Evolutionary conservation across 35 echinoderm and acorn worm species (phyloP).

Genomic region (Apostichopus japonicus): DNA sequence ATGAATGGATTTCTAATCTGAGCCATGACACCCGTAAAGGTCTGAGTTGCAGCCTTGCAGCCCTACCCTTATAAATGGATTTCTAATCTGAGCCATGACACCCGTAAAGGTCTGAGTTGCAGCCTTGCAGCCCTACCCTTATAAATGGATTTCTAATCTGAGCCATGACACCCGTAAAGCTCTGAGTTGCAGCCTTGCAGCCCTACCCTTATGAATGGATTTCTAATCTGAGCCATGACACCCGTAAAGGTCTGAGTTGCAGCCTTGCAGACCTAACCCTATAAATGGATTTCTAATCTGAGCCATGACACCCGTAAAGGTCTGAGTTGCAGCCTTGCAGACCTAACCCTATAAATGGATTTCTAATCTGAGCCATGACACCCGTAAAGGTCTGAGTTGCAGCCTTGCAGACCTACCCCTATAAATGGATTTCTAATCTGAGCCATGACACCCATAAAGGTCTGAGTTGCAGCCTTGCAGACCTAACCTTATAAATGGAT

Average conservation of each 20-base stretch:
- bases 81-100: conserved; percentile 3
- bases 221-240: background rate
- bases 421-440: too few species aligned
- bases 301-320: background rate
- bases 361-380: too few species aligned
- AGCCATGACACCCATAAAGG: too few species aligned
- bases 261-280: background rate
- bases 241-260: background rate
- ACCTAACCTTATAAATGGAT: background rate
- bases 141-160: too few species aligned
- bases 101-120: background rate
- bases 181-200: too few species aligned
- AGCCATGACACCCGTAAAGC: too few species aligned
- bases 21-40: conserved; percentile 15
- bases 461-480: too few species aligned
- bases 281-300: background rate
- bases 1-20: background rate
- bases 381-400: too few species aligned
- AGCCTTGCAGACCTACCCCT: too few species aligned
- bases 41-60: background rate
- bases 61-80: too few species aligned
- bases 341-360: too few species aligned
- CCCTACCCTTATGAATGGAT: background rate
- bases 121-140: background rate
- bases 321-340: background rate